Percentiles rank a stretch among this genome's conserved stretches.
These are phyloP conservation scores for Lordiphosa fenestrarum DNA, from an alignment of 2,888 invertebrate species.

Conservation along the genomic window DNA sequence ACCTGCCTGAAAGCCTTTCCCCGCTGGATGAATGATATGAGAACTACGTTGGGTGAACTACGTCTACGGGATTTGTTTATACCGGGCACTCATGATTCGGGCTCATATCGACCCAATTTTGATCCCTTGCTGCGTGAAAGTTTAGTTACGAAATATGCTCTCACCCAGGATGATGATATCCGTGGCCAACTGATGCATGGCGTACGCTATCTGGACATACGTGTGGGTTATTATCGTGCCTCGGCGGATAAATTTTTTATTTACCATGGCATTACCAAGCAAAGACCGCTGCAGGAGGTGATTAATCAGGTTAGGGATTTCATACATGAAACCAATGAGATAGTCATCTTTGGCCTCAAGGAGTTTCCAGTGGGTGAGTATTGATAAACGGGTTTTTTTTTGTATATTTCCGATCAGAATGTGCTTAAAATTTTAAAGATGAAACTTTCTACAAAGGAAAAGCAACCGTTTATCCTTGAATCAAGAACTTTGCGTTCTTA, in stretches of 20 bases:
- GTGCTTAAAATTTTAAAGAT: too few species aligned
- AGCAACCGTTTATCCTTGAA: too few species aligned
- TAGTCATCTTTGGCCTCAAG: slow-evolving; percentile 83
- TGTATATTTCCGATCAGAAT: too few species aligned
- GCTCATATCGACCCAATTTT: slow-evolving; percentile 81
- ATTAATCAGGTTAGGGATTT: slow-evolving; percentile 82
- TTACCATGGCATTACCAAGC: slow-evolving; percentile 82
- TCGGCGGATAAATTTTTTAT: slow-evolving; percentile 81
- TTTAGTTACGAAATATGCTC: slow-evolving; percentile 81
- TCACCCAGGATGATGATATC: slow-evolving; percentile 83
- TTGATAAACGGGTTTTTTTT: too few species aligned
- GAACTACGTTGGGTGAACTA: slow-evolving; percentile 79
- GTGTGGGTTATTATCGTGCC: slow-evolving; percentile 82
- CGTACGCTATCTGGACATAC: slow-evolving; percentile 83
- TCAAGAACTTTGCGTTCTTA: too few species aligned
- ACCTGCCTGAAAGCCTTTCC: slow-evolving; percentile 82
- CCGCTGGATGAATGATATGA: slow-evolving; percentile 83
- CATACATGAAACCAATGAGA: slow-evolving; percentile 82
- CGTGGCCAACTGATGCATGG: slow-evolving; percentile 83
- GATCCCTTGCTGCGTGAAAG: slow-evolving; percentile 77
- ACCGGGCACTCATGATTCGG: slow-evolving; percentile 87
- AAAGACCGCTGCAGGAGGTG: slow-evolving; percentile 81
- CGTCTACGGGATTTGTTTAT: slow-evolving; percentile 83
- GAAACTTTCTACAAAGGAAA: too few species aligned
- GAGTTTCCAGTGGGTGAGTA: slow-evolving; percentile 83